Evolutionary conservation across 2,888 invertebrate genomes (phyloP).

Genomic region (Lasioglossum pauxillum): DNA sequence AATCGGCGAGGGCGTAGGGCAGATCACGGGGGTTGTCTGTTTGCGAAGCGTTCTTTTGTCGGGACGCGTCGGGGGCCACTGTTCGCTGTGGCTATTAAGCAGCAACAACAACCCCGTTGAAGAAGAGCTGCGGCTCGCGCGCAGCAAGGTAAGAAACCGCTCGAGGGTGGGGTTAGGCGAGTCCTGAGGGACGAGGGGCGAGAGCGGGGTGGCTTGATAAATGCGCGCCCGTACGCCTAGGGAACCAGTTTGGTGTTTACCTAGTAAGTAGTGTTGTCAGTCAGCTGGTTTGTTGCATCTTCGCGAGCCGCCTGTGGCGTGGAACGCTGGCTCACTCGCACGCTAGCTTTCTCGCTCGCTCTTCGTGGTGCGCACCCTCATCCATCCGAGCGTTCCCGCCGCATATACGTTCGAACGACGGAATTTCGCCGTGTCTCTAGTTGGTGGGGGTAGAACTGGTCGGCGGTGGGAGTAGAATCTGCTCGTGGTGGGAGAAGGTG

Average conservation of each 20-base stretch:
- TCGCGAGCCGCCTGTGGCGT: slow-evolving; percentile 65
- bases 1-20: slow-evolving; percentile 30
- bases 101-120: slow-evolving; percentile 47
- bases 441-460: slow-evolving; percentile 43
- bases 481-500: slow-evolving; percentile 62
- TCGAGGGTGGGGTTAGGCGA: slow-evolving; percentile 49
- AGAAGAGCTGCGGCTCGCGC: slow-evolving; percentile 20
- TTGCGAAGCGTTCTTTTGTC: slow-evolving; percentile 12
- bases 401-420: slow-evolving; percentile 25
- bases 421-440: slow-evolving; percentile 18
- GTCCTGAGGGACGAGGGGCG: slow-evolving; percentile 41
- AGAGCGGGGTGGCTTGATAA: slow-evolving; percentile 69
- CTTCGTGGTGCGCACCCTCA: slow-evolving; percentile 12
- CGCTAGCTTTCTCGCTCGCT: slow-evolving; percentile 29
- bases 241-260: slow-evolving; percentile 78
- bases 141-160: slow-evolving; percentile 31
- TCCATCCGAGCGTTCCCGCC: slow-evolving; percentile 35
- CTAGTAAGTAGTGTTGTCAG: slow-evolving; percentile 80
- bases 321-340: slow-evolving; percentile 27
- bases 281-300: slow-evolving; percentile 76
- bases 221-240: slow-evolving; percentile 74
- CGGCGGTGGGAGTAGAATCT: slow-evolving; percentile 45
- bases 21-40: slow-evolving; percentile 48
- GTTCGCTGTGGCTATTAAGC: slow-evolving; percentile 50
- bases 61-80: slow-evolving; percentile 7